Base-by-base conservation (phyloP, 2,113 vertebrate genomes). In the Leucopsar rothschildi region DNA sequence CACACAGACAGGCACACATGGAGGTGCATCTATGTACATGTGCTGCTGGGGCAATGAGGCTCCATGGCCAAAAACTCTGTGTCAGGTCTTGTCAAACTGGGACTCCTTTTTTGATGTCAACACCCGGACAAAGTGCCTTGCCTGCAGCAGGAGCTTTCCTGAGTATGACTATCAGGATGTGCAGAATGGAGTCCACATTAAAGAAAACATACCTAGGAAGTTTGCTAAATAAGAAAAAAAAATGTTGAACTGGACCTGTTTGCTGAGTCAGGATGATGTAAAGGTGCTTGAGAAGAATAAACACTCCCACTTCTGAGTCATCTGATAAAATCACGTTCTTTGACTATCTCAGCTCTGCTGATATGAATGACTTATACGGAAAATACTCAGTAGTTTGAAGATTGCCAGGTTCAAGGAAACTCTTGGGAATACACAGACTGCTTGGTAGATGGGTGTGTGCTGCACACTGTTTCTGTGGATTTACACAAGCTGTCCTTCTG, bases 1-100 rank as follows among this genome's bases (percentile, higher is more conserved):
- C 15, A 15, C 10, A 2, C 0, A 0, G 61, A 76, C 21, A 60
- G 53, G 33, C 24, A 28, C 0, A 0, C 2, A 1, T 17, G 24
- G 45, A 86, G 10, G 61, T n/a, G 59, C 31, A 61, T 15, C 24
- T 28, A 18, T 1, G 8, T 29, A 52, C 8, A 56, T 10, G 16
- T 33, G 28, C 19, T 0, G 0, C 57, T 19, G 24, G 21, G 1
- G 1, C 60, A 55, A 63, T 39, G 18, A 64, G 29, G 40, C 10
- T 68, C 44, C 4, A 5, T 0, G 0, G 27, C 37, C n/a, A 42
- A 72, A 85, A 92, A 4, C 10, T 4, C 31, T 27, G 12, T 52
- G 35, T 21, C 53, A 72, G n/a, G 13, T n/a, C 39, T n/a, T 2
- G 0, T 17, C 55, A 49, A 53, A 61, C 9, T 35, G 16, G 13